These are phyloP conservation scores for Laticauda laticaudata DNA, from an alignment of 2,113 vertebrate genomes.

Conservation along the genomic window DNA sequence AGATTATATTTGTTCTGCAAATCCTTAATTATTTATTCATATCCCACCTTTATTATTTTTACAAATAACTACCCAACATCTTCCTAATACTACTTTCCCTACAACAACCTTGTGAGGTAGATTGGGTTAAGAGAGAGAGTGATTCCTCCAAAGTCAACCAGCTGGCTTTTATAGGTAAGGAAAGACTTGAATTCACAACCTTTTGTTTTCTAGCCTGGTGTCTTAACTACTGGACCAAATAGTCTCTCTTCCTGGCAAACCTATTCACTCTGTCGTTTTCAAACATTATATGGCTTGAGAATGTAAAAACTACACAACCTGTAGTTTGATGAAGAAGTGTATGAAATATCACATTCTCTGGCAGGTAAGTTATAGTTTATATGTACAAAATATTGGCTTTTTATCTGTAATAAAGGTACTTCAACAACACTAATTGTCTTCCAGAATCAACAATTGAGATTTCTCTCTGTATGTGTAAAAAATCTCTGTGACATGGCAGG, in stretches of 20 bases:
- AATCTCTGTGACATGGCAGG: conserved; percentile 15
- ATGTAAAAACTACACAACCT: background rate
- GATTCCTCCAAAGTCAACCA: background rate
- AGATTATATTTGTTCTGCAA: background rate
- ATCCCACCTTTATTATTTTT: background rate
- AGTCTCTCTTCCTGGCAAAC: background rate
- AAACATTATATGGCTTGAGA: background rate
- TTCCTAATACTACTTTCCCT: background rate
- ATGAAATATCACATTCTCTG: background rate
- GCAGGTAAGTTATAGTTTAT: background rate
- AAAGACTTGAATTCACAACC: background rate
- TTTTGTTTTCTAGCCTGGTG: background rate
- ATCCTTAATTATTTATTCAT: background rate
- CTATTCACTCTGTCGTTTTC: background rate
- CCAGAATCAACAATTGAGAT: background rate
- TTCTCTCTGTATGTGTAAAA: background rate
- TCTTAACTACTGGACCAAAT: background rate
- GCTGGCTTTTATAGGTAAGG: background rate
- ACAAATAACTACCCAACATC: background rate
- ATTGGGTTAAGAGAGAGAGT: background rate
- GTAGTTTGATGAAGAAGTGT: background rate
- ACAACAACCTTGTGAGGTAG: background rate
- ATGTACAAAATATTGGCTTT: background rate
- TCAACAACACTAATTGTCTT: background rate
- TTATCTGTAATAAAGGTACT: background rate